Conservation (phyloP, 2,888 invertebrate species). For the Caenorhabditis panamensis region DNA sequence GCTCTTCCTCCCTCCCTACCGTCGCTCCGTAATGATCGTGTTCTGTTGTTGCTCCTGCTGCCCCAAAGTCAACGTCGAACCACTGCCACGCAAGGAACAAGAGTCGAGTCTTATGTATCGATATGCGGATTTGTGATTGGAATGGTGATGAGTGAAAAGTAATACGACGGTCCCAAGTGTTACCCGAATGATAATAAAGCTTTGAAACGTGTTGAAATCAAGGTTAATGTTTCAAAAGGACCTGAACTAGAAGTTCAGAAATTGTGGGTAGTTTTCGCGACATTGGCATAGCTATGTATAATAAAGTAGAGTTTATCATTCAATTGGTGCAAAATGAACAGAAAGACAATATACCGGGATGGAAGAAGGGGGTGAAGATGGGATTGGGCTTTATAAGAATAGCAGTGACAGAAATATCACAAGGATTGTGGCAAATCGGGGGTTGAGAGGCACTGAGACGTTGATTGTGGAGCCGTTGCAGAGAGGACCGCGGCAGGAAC, state of each 20-base stretch:
- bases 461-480: conserved; percentile 72
- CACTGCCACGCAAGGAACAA: conserved; percentile 61
- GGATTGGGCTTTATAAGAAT: conserved; percentile 4
- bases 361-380: background rate
- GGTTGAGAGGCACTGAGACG: conserved; percentile 4
- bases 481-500: conserved; percentile 74
- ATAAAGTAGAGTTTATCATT: too few relatives aligned
- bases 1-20: conserved; percentile 67
- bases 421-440: conserved; percentile 35
- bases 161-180: too few relatives aligned
- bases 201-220: background rate
- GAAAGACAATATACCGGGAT: conserved; percentile 42
- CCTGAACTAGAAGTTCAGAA: too few relatives aligned
- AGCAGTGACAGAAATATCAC: conserved; percentile 40
- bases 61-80: conserved; percentile 67
- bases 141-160: background rate
- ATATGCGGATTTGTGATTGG: conserved; percentile 66
- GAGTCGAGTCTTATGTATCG: conserved; percentile 69
- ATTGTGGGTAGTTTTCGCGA: background rate
- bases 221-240: too few relatives aligned
- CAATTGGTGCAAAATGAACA: conserved; percentile 10
- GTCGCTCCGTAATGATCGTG: conserved; percentile 65
- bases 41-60: conserved; percentile 67
- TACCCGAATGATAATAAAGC: too few relatives aligned
- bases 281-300: too few relatives aligned